phyloP scores from a whole-genome alignment of 1,140 invertebrate genomes.

The Euura lappo region DNA sequence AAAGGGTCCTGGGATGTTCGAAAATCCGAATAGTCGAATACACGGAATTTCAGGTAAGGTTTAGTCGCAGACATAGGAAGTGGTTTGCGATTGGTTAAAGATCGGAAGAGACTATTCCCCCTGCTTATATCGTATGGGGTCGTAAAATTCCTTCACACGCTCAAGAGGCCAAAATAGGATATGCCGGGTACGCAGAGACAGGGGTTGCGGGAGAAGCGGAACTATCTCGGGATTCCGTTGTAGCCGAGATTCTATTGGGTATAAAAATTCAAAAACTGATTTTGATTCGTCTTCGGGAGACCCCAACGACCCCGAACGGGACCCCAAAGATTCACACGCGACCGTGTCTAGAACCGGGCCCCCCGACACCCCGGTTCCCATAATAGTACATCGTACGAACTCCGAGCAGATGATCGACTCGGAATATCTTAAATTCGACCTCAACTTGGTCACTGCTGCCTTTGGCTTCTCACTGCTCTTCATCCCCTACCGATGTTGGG shows the following conservation, averaged over 20 bases:
- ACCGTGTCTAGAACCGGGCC: conserved; percentile 3
- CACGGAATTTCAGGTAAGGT: background rate
- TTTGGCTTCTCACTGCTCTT: background rate
- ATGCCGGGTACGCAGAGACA: background rate
- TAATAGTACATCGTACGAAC: background rate
- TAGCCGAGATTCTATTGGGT: background rate
- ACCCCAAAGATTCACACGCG: conserved; percentile 24
- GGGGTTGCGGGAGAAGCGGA: background rate
- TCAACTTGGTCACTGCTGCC: background rate
- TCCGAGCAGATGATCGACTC: conserved; percentile 18
- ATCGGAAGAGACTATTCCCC: background rate
- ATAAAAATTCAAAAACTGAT: background rate
- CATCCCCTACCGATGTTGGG: background rate
- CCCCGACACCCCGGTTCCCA: conserved; percentile 11
- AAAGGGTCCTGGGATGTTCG: too few species aligned
- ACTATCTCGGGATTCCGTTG: background rate
- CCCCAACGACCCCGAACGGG: conserved; percentile 12
- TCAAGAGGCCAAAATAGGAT: background rate
- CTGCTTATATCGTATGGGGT: background rate
- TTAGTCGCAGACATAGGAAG: background rate
- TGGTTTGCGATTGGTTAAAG: conserved; percentile 1
- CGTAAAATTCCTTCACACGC: conserved; percentile 4
- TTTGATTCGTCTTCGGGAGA: background rate
- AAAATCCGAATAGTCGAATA: too few species aligned
- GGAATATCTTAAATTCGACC: conserved; percentile 22